A percentile compares a stretch with the other conserved stretches of the same genome.
phyloP scores from a whole-genome alignment of 2,888 invertebrate genomes.

The Actias luna region DNA sequence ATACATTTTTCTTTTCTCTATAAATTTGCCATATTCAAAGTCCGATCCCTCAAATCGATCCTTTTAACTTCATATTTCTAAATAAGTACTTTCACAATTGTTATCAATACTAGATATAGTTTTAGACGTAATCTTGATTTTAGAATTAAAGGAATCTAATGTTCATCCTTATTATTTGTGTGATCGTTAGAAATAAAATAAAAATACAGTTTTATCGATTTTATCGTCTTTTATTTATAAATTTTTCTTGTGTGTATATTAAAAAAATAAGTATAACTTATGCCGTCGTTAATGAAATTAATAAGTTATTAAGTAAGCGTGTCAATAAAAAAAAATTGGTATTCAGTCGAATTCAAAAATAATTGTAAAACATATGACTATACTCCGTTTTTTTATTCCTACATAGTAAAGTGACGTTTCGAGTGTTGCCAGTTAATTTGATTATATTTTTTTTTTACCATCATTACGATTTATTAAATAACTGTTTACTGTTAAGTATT shows the following conservation, averaged over 20 bases:
- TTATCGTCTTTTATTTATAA: conserved; percentile 15
- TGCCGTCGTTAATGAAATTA: not conserved
- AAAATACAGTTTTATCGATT: conserved; percentile 27
- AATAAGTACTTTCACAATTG: not conserved
- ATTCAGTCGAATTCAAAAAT: not conserved
- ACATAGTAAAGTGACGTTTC: too few species aligned
- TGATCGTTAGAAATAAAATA: conserved; percentile 57
- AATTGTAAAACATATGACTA: not conserved
- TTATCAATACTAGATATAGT: conserved; percentile 23
- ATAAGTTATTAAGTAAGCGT: not conserved
- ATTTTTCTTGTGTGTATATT: not conserved
- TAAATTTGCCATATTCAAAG: not conserved
- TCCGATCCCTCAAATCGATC: not conserved
- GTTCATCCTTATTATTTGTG: conserved; percentile 47
- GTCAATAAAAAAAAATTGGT: not conserved
- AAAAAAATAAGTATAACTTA: not conserved
- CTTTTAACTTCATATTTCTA: not conserved
- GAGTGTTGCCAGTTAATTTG: too few species aligned
- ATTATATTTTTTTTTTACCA: too few species aligned
- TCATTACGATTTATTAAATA: too few species aligned
- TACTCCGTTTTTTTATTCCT: too few species aligned
- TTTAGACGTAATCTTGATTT: conserved; percentile 53
- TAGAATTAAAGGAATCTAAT: conserved; percentile 51
- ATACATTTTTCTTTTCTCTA: too few species aligned
- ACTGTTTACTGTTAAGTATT: too few species aligned